Evolutionary conservation across 2,888 invertebrate genomes (phyloP).

Genomic region (Drosophila conformis): DNA sequence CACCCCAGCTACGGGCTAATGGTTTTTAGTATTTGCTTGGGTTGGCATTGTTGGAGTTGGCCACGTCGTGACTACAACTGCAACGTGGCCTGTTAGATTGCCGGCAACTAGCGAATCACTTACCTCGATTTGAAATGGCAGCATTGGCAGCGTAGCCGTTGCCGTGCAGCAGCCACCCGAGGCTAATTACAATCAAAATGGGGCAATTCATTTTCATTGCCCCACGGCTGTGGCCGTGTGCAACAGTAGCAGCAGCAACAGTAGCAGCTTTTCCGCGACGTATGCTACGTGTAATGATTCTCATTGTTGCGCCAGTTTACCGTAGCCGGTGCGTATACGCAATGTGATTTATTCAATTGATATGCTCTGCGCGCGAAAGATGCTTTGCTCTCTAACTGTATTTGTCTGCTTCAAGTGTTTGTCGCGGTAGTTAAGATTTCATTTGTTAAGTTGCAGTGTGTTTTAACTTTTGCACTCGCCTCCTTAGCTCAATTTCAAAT

Average conservation of each 20-base stretch:
- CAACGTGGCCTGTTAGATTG: background rate
- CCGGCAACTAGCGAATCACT: slow-evolving; percentile 67
- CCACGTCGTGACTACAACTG: slow-evolving; percentile 38
- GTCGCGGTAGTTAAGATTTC: slow-evolving; percentile 36
- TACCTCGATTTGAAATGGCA: slow-evolving; percentile 85
- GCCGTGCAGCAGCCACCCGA: slow-evolving; percentile 83
- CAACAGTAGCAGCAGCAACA: slow-evolving; percentile 13
- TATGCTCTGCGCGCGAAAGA: slow-evolving; percentile 18
- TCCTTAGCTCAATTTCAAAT: slow-evolving; percentile 53
- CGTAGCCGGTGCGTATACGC: slow-evolving; percentile 31
- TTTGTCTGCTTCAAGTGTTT: slow-evolving; percentile 12
- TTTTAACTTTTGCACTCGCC: slow-evolving; percentile 4
- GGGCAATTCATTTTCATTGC: slow-evolving; percentile 82
- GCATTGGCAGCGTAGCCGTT: slow-evolving; percentile 78
- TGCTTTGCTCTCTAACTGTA: background rate
- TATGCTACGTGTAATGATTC: slow-evolving; percentile 75
- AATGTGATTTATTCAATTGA: slow-evolving; percentile 44
- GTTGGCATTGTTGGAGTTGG: slow-evolving; percentile 17
- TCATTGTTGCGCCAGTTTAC: slow-evolving; percentile 68
- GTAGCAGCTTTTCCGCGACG: slow-evolving; percentile 54
- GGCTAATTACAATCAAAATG: slow-evolving; percentile 85
- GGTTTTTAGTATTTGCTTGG: slow-evolving; percentile 12
- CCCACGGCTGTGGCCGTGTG: slow-evolving; percentile 36
- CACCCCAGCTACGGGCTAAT: slow-evolving; percentile 4
- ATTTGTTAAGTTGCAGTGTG: slow-evolving; percentile 44